These are phyloP conservation scores for Heliocidaris erythrogramma DNA, from an alignment of 35 echinoderm and acorn worm genomes.

Conservation along the genomic window DNA sequence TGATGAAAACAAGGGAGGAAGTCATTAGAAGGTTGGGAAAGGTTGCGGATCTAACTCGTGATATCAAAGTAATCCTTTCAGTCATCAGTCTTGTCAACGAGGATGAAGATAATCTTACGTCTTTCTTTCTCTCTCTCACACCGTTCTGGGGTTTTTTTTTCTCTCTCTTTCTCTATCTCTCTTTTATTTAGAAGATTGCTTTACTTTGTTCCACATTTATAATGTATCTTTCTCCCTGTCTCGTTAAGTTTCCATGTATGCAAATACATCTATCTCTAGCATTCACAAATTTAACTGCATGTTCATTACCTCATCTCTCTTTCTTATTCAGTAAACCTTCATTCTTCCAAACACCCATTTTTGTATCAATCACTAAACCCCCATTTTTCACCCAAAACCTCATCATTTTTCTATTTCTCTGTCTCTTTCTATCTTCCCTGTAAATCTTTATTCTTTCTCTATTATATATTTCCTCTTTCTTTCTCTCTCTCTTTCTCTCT, in stretches of 20 bases:
- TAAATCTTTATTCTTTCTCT: neutral
- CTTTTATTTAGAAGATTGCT: too few relatives aligned
- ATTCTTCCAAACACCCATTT: too few relatives aligned
- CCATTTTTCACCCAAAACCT: too few relatives aligned
- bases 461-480: too few relatives aligned
- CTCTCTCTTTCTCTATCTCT: neutral
- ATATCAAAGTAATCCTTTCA: constrained; percentile 11
- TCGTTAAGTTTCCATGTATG: neutral
- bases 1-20: neutral
- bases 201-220: too few relatives aligned
- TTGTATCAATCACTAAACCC: too few relatives aligned
- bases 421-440: neutral
- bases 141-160: too few relatives aligned
- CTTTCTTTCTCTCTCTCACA: neutral
- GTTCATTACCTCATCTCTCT: neutral
- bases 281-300: neutral
- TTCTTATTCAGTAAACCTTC: neutral
- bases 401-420: neutral
- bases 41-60: neutral
- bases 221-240: neutral
- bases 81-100: constrained; percentile 7
- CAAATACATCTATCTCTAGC: neutral
- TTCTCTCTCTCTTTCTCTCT: too few relatives aligned
- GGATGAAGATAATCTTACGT: neutral
- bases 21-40: neutral